Evolutionary conservation across 2,797 vertebrate genomes (phyloP), one percentile per base, ranked within the genome.

Genomic region (Anguilla marmorata): DNA sequence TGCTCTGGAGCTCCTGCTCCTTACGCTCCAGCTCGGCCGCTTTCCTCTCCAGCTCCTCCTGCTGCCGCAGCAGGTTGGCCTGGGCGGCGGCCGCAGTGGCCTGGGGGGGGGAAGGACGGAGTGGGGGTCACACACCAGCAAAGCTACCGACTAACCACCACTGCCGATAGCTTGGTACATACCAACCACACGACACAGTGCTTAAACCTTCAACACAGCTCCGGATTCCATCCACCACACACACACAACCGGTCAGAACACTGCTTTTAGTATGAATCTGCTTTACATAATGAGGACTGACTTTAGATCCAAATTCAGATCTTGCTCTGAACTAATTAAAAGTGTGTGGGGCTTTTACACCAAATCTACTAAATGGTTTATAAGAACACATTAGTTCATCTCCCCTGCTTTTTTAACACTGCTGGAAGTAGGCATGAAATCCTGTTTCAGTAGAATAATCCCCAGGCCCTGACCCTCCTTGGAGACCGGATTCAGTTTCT

Each of bases 11-110:
- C 88, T 98, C 98, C 85, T 96, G 96, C 89, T 99, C 98, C 93
- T 98, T 97, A 93, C 98, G 97, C 74, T 99, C 98, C 90, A 99
- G 91, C 90, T 99, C 98, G 0, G 98, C 97, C 24, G 98, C 98
- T 92, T 99, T 99, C 89, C 95, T 97, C 94, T 99, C 98, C 91
- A 99, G 93, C 90, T 99, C 98, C 80, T 98, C 98, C 93, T 99
- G 98, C 94, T 99, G 98, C 91, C 94, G 97, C 87, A 98, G 96
- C 85, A 99, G 96, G 87, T 96, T 97, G 2, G 96, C 96, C 93
- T 99, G 98, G 5, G 96, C 98, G 2, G 96, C 97, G 0, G 97
- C 95, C 52, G 97, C 98, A 33, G 95, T 91, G 0, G 96, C 96
- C 98, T 99, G 89, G 72, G 8, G 21, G 21, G 56, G 45, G 72